phyloP scores from a whole-genome alignment of 1,140 invertebrate species.

The Caenorhabditis inopinata region DNA sequence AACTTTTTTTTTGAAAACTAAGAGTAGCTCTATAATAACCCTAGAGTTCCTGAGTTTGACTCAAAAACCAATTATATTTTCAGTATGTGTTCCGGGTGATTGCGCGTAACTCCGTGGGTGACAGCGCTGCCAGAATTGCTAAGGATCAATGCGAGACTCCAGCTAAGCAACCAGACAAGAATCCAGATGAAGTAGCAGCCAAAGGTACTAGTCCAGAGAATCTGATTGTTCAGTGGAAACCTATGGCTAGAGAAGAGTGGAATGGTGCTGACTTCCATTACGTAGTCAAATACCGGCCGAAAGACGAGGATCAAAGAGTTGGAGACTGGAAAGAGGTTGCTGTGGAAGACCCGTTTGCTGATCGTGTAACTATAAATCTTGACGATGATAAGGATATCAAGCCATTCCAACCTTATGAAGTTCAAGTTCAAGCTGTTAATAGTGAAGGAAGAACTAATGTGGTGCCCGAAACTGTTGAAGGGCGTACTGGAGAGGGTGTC shows the following conservation, averaged over 20 bases:
- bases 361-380: constrained; percentile 57
- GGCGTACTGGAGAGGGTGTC: constrained; percentile 62
- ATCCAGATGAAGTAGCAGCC: constrained; percentile 90
- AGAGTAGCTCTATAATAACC: too few relatives aligned
- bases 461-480: constrained; percentile 81
- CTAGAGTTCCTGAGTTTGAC: too few relatives aligned
- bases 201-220: constrained; percentile 83
- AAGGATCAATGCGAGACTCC: constrained; percentile 79
- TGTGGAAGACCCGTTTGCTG: constrained; percentile 59
- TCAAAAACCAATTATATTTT: too few relatives aligned
- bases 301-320: constrained; percentile 27
- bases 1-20: too few relatives aligned
- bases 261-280: constrained; percentile 64
- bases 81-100: constrained; percentile 91
- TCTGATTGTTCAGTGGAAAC: constrained; percentile 81
- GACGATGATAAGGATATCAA: constrained; percentile 57
- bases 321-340: constrained; percentile 56
- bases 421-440: constrained; percentile 77
- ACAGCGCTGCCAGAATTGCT: constrained; percentile 77
- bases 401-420: constrained; percentile 60
- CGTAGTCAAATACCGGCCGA: constrained; percentile 46
- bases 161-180: constrained; percentile 83
- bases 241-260: constrained; percentile 64
- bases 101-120: constrained; percentile 88
- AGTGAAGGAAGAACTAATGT: constrained; percentile 82